phyloP scores from a whole-genome alignment of 1,140 invertebrate genomes.

The Drosophila pandora region DNA sequence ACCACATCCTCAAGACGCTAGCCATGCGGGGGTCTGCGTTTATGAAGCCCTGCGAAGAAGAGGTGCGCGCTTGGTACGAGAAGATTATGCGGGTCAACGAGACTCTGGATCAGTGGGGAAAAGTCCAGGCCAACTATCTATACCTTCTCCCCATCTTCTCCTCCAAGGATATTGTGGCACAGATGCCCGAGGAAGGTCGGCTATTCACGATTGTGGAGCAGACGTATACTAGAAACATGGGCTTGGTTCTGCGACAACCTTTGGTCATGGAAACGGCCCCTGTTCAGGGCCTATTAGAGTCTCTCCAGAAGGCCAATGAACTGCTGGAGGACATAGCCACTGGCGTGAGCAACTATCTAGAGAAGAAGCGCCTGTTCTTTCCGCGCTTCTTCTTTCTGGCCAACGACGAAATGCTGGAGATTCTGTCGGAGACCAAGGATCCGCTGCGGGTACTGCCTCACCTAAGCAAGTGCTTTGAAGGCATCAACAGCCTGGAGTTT shows the following conservation, averaged over 20 bases:
- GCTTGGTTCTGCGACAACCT: conserved; percentile 88
- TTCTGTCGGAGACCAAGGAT: conserved; percentile 96
- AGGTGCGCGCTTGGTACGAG: conserved; percentile 93
- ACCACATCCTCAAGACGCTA: conserved; percentile 94
- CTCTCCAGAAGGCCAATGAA: conserved; percentile 89
- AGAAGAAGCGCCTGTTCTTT: conserved; percentile 96
- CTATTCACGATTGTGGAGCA: conserved; percentile 90
- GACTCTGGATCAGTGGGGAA: conserved; percentile 94
- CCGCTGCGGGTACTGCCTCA: conserved; percentile 94
- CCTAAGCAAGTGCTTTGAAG: conserved; percentile 96
- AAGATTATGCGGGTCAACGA: conserved; percentile 90
- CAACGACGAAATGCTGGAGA: conserved; percentile 97
- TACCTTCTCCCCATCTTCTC: conserved; percentile 97
- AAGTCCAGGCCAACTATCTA: conserved; percentile 95
- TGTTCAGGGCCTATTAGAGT: conserved; percentile 89
- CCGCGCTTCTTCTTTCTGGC: conserved; percentile 97
- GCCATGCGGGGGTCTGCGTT: conserved; percentile 96
- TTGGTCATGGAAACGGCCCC: conserved; percentile 90
- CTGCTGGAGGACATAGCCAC: conserved; percentile 93
- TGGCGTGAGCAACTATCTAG: conserved; percentile 95
- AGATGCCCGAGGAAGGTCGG: conserved; percentile 95
- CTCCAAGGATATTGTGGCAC: conserved; percentile 95
- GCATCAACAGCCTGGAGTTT: conserved; percentile 89
- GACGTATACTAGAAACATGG: conserved; percentile 93
- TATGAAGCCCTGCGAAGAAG: conserved; percentile 93